Conservation (phyloP, 2,797 vertebrate genomes). For the Arrhamphus sclerolepis region DNA sequence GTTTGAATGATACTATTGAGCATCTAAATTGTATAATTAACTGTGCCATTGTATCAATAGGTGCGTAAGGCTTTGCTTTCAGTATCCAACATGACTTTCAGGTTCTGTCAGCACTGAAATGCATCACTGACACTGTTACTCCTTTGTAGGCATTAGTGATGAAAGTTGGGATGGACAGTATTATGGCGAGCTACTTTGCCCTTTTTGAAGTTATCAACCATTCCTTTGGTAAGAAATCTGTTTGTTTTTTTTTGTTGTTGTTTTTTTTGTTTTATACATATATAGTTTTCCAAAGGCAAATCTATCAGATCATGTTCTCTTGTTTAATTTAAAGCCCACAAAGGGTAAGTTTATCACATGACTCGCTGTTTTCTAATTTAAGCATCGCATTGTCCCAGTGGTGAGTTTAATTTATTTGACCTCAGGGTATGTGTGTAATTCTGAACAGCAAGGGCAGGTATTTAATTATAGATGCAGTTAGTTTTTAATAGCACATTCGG, state of each 20-base stretch:
- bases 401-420: slow-evolving; percentile 14
- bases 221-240: slow-evolving; percentile 88
- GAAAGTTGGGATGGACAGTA: slow-evolving; percentile 95
- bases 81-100: background rate
- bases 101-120: background rate
- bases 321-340: slow-evolving; percentile 13
- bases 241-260: background rate
- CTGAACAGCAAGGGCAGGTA: slow-evolving; percentile 15
- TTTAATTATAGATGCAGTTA: slow-evolving; percentile 13
- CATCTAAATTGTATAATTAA: no score
- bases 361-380: slow-evolving; percentile 37
- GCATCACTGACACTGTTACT: slow-evolving; percentile 9
- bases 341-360: slow-evolving; percentile 9
- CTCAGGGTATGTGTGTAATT: slow-evolving; percentile 13
- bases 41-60: background rate
- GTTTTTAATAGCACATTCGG: slow-evolving; percentile 4
- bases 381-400: slow-evolving; percentile 8
- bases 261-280: no score
- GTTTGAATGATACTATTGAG: no score
- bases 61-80: background rate
- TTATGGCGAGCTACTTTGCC: slow-evolving; percentile 96
- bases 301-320: background rate
- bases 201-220: slow-evolving; percentile 98
- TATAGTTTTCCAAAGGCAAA: background rate
- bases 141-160: slow-evolving; percentile 87